A percentile compares a stretch with the other conserved stretches of the same genome.
Evolutionary conservation across 2,888 invertebrate genomes (phyloP).

Genomic region (Synergus itoensis): DNA sequence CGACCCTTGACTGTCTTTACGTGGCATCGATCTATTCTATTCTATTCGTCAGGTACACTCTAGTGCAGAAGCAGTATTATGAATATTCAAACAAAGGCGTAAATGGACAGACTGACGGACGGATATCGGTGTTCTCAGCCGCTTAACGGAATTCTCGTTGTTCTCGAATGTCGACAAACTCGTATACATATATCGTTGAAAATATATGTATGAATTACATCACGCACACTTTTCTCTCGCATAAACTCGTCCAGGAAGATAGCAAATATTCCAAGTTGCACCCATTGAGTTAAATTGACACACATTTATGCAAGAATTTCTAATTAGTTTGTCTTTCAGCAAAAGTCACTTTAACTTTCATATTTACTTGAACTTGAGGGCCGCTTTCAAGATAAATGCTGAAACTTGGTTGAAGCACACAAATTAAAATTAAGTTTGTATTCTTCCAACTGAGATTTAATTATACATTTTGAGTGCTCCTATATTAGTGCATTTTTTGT

Average conservation of each 20-base stretch:
- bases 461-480: neutral
- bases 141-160: constrained; percentile 59
- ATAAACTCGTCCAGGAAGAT: neutral
- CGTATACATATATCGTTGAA: neutral
- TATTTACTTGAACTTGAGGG: constrained; percentile 3
- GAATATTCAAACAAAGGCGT: constrained; percentile 53
- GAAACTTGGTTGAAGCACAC: neutral
- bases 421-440: neutral
- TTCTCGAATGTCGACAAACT: constrained; percentile 46
- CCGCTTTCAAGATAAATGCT: neutral
- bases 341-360: neutral
- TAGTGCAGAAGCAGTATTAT: constrained; percentile 17
- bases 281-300: neutral
- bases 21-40: constrained; percentile 38
- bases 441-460: neutral
- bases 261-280: constrained; percentile 13
- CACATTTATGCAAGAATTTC: constrained; percentile 14
- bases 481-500: too few species aligned
- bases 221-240: neutral
- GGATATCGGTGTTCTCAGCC: constrained; percentile 64
- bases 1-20: constrained; percentile 20
- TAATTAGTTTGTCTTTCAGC: constrained; percentile 24
- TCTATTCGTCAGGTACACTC: constrained; percentile 21
- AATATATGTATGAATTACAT: constrained; percentile 1
- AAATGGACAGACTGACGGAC: constrained; percentile 52